Base-by-base conservation (phyloP, 35 echinoderm and acorn worm species). In the Patiria miniata region DNA sequence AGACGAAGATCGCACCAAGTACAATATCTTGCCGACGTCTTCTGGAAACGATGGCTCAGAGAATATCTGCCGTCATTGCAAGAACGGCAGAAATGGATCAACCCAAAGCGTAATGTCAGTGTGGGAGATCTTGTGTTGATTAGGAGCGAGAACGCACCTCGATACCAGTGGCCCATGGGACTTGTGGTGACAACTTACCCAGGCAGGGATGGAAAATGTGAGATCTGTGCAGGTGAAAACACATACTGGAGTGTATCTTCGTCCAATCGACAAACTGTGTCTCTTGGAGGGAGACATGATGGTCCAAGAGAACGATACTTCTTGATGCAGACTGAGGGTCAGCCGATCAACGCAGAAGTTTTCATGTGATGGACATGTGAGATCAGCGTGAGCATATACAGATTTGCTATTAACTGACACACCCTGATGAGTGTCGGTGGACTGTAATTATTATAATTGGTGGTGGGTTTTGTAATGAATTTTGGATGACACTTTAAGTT, bases 61-160 rank as follows among this genome's bases (percentile, higher is more conserved):
- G 58, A 86, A 37, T 86, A 86, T 38, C 22, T 86, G 34, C 21
- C 54, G 7, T 5, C 36, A 5, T 40, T 86, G 17, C 83, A 86
- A 42, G 83, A 86, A 77, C 5, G 83, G 2, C 83, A 86, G 83
- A 86, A 86, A 38, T 86, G 83, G 60, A 7, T 79, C 22, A 77
- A 4, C 15, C 58, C 57, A 4, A 37, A 29, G 5, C 3, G 59
- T 5, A 86, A 86, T 40, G 15, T 86, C n/a, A 36, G 77, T 36
- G 37, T 17, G 4, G 39, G 38, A 37, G 83, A 86, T 37, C 36
- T 86, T 32, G 83, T 86, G 5, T 37, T 86, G 37, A 40, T 86
- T 7, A 39, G 65, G 2, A 40, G 77, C 29, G 50, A 86, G 17
- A 38, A 54, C 7, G 29, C 32, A 86, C 83, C 83, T 7, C 33